Conservation (phyloP, 2,888 invertebrate species). For the Lithophane socia region DNA sequence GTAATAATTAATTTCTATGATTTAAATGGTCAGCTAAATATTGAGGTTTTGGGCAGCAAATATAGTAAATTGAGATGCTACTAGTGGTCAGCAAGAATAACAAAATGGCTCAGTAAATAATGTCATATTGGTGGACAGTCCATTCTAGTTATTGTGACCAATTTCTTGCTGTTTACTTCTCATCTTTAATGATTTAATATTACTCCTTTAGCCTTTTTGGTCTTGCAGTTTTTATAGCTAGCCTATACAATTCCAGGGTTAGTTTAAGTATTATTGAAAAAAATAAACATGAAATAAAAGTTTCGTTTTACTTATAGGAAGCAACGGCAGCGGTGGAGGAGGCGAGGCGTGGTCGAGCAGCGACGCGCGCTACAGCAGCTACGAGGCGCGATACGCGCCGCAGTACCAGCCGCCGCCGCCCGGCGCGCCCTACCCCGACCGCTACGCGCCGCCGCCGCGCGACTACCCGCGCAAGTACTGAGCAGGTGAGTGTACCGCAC, state of each 20-base stretch:
- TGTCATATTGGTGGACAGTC: not conserved
- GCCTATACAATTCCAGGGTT: not conserved
- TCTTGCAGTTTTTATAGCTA: not conserved
- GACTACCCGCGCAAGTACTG: conserved; percentile 84
- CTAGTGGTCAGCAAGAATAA: too few relatives aligned
- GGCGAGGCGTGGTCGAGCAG: conserved; percentile 78
- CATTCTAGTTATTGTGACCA: not conserved
- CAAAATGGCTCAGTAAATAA: not conserved
- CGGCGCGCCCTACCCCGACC: conserved; percentile 86
- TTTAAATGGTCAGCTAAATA: not conserved
- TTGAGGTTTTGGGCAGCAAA: not conserved
- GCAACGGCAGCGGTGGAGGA: conserved; percentile 71
- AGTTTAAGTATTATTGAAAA: not conserved
- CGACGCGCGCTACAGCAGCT: conserved; percentile 82
- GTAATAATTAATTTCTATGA: conserved; percentile 64
- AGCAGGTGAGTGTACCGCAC: conserved; percentile 21
- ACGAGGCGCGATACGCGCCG: conserved; percentile 83
- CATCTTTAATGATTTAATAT: too few relatives aligned
- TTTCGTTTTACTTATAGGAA: conserved; percentile 48
- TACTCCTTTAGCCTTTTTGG: too few relatives aligned
- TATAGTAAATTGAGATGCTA: not conserved
- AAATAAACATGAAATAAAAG: not conserved
- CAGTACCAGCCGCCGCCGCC: conserved; percentile 88
- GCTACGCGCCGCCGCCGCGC: conserved; percentile 80
- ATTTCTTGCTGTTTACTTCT: not conserved